A percentile compares a stretch with the other conserved stretches of the same genome.
These are phyloP conservation scores for Pantelozetes paolii DNA, from an alignment of 2,888 invertebrate species.

Conservation along the genomic window DNA sequence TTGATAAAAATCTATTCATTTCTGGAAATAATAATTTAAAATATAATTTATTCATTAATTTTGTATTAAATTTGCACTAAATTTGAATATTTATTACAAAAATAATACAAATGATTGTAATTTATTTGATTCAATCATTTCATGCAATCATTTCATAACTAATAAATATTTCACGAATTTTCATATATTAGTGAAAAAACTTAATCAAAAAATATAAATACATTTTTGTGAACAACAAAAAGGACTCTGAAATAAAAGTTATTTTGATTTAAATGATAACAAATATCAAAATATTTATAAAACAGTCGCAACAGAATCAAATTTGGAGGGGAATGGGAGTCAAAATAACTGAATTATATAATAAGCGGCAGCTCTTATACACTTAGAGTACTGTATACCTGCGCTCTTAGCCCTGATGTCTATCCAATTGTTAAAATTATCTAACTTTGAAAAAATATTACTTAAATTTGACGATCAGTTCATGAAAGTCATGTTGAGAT, in stretches of 20 bases:
- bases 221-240: not conserved
- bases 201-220: not conserved
- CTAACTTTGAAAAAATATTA: not conserved
- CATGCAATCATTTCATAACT: not conserved
- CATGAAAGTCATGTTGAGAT: conserved; percentile 17
- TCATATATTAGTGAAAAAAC: not conserved
- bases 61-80: not conserved
- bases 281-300: not conserved
- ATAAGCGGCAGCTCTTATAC: conserved; percentile 6
- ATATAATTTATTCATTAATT: not conserved
- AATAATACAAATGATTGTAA: too few species aligned
- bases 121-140: conserved; percentile 20
- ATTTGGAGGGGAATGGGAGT: not conserved
- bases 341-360: not conserved
- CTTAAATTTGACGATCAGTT: not conserved
- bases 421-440: not conserved
- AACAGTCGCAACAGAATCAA: not conserved
- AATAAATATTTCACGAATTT: conserved; percentile 22
- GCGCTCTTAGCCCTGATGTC: conserved; percentile 2
- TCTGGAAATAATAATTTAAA: not conserved
- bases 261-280: conserved; percentile 13
- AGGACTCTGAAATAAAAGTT: conserved; percentile 5
- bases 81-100: conserved; percentile 2
- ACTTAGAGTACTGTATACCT: too few species aligned
- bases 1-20: not conserved